Evolutionary conservation across 2,888 invertebrate species (phyloP).

Genomic region (Drepanosiphum platanoidis): DNA sequence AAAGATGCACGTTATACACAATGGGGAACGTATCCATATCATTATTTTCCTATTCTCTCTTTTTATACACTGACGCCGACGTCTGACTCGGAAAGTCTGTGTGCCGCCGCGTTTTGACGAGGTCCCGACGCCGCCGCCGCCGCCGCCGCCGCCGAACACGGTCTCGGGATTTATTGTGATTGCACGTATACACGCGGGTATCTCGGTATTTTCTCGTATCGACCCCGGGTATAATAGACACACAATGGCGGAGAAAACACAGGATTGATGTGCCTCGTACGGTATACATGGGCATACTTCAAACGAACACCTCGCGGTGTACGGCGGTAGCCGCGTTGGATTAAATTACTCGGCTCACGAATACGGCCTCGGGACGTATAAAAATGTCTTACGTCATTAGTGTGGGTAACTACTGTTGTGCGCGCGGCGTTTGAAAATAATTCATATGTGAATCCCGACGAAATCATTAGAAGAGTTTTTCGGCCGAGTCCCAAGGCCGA

Average conservation of each 20-base stretch:
- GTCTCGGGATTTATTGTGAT: constrained; percentile 10
- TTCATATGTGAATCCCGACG: not conserved
- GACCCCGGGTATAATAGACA: not conserved
- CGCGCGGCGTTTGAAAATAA: constrained; percentile 1
- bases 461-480: constrained; percentile 1
- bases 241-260: not conserved
- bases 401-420: constrained; percentile 37
- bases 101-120: not conserved
- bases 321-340: constrained; percentile 15
- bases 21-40: constrained; percentile 2
- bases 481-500: no score
- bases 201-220: no score
- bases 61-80: not conserved
- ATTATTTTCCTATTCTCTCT: constrained; percentile 3
- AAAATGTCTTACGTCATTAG: constrained; percentile 53
- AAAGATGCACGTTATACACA: constrained; percentile 11
- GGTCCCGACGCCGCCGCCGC: not conserved
- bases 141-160: no score
- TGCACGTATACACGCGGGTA: not conserved
- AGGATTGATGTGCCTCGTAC: not conserved
- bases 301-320: constrained; percentile 41
- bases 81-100: not conserved
- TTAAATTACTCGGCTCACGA: constrained; percentile 56
- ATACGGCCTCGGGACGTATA: constrained; percentile 32
- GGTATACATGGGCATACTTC: no score